Evolutionary conservation across 2,113 vertebrate genomes (phyloP), one percentile per base, ranked within the genome.

Genomic region (Pelecanus crispus): DNA sequence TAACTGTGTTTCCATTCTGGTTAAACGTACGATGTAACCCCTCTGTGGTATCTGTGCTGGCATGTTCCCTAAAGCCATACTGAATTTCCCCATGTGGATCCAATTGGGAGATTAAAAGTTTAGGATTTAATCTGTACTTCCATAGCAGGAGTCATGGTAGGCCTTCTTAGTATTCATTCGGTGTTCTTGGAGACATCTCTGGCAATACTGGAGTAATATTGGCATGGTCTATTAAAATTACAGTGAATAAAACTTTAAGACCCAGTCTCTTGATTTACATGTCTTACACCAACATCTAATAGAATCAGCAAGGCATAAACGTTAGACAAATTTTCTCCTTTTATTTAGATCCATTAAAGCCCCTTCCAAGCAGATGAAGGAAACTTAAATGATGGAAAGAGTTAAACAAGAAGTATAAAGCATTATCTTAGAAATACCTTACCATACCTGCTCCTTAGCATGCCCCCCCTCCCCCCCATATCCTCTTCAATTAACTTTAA

Each of bases 171-270:
- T 90, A 94, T 94, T 97, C 62, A 7, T 56, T 77, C 34, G 15
- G 50, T 62, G 55, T 61, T 95, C 38, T 12, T 80, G 63, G 67
- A 80, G 52, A 42, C 40, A n/a, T 83, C 56, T 90, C 63, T 94
- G 67, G 42, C 55, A 73, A 50, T 75, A 28, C 42, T 68, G 17
- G 79, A 86, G 40, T 58, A 66, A 83, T 84, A 81, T 32, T 87
- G 59, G 74, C 49, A 86, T 2, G 31, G 72, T 74, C 91, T 94
- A 18, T 86, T 95, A 92, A 95, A 92, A 92, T 36, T 81, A 66
- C 63, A 92, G 80, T 92, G 92, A 94, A 88, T 92, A 95, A 97
- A 94, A 96, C 61, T 93, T 94, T 70, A 92, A 86, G 59, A 93
- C 59, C 45, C 45, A 44, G 2, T 90, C 22, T 92, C 72, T 83